Evolutionary conservation across 1,140 invertebrate species (phyloP).

Genomic region (Leptonema lineaticorne): DNA sequence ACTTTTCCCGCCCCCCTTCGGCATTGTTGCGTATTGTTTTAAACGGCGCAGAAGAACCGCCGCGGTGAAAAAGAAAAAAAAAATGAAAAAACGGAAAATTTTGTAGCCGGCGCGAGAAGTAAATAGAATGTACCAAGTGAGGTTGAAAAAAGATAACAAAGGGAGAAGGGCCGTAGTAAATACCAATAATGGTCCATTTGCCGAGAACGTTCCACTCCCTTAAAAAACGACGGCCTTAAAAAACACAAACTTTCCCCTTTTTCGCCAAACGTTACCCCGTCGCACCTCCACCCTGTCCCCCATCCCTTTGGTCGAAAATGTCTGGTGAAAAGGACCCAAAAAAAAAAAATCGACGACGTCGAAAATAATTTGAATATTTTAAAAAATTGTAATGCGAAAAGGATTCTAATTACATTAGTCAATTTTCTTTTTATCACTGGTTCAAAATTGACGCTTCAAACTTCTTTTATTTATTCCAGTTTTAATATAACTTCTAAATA

Average conservation of each 20-base stretch:
- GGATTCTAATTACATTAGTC: constrained; percentile 6
- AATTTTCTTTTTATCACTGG: background rate
- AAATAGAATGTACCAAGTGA: constrained; percentile 31
- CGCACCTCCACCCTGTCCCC: background rate
- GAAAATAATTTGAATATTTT: constrained; percentile 18
- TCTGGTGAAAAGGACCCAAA: too few relatives aligned
- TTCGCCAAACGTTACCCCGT: background rate
- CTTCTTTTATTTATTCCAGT: too few relatives aligned
- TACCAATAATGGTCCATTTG: constrained; percentile 31
- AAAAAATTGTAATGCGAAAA: constrained; percentile 6
- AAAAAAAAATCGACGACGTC: background rate
- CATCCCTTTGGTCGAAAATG: background rate
- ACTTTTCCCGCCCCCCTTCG: background rate
- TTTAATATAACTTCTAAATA: too few relatives aligned
- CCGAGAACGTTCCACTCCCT: constrained; percentile 19
- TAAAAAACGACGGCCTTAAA: constrained; percentile 11
- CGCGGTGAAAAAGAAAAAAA: too few relatives aligned
- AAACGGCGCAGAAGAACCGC: constrained; percentile 3
- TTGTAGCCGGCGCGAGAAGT: constrained; percentile 10
- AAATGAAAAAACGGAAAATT: background rate
- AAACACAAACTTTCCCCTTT: constrained; percentile 5
- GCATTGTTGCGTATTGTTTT: constrained; percentile 17
- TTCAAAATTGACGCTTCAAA: background rate
- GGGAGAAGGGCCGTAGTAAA: constrained; percentile 30
- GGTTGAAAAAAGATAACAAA: constrained; percentile 36